Base-by-base conservation (phyloP, 1,140 invertebrate species). In the Zaprionus nigranus region DNA sequence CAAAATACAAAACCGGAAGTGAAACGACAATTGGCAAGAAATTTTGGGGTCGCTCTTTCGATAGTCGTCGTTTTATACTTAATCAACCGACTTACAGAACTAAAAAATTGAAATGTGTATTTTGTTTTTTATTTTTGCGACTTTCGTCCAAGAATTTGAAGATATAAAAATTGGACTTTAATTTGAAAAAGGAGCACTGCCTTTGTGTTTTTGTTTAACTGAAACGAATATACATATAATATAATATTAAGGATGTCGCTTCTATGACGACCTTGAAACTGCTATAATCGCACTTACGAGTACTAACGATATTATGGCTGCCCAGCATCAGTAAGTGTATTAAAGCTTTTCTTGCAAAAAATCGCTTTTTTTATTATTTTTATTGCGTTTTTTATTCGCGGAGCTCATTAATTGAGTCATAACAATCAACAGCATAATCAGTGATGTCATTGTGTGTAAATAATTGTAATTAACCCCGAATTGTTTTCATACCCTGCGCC, bases 401-500 rank as follows among this genome's bases (percentile, higher is more conserved):
- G n/a, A 46, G 40, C 40, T 46, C 40, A 46, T 46, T 46, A 46
- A 46, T 46, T 46, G 40, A 46, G 40, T 46, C 40, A 46, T 46
- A 46, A 46, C 40, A 46, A 46, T 46, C 40, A 46, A 46, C 40
- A 46, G 40, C 40, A 46, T 46, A 46, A 46, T 46, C 40, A 46
- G n/a, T 9, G 40, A 46, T 46, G 40, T 46, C 40, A 17, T 46
- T 46, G 40, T 46, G 40, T 46, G 40, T 46, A 46, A 46, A 46
- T 46, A 46, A 46, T 46, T 46, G 40, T 46, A 46, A 46, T 46
- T 46, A 46, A 46, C 40, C 40, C 40, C n/a, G 40, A 46, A 46
- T 46, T 46, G 40, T 20, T 46, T 20, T 46, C 3, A 46, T 46
- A 46, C 40, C 40, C 40, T 46, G 40, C 7, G n/a, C n/a, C n/a